These are phyloP conservation scores for Aporophyla nigra DNA, from an alignment of 2,888 invertebrate genomes.

Conservation along the genomic window DNA sequence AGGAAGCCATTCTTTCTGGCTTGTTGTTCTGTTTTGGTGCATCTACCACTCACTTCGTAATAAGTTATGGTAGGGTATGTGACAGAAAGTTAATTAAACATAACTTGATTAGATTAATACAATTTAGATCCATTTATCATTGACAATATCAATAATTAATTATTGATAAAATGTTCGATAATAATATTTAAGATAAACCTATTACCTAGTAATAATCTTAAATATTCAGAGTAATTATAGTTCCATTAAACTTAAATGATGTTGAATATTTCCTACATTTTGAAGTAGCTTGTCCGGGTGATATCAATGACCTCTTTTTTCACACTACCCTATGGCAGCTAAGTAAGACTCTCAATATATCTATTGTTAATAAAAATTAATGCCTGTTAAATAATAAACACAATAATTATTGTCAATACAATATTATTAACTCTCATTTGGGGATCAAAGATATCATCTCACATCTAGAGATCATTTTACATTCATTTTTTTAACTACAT, in stretches of 20 bases:
- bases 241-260: background rate
- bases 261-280: background rate
- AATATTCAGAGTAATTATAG: background rate
- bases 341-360: background rate
- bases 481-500: background rate
- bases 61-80: background rate
- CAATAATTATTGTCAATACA: no score
- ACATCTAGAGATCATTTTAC: no score
- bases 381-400: background rate
- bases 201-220: background rate
- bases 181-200: background rate
- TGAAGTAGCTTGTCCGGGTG: background rate
- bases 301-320: background rate
- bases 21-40: background rate
- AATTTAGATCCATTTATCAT: constrained; percentile 25
- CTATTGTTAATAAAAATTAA: background rate
- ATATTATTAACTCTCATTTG: background rate
- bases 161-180: constrained; percentile 24
- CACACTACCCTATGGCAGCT: background rate
- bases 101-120: constrained; percentile 25
- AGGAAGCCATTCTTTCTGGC: no score
- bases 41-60: background rate
- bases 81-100: background rate
- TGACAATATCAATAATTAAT: constrained; percentile 41
- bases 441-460: constrained; percentile 14